Evolutionary conservation across 2,888 invertebrate genomes (phyloP), one percentile per base, ranked within the genome.

Genomic region (Galerucella calmariensis): DNA sequence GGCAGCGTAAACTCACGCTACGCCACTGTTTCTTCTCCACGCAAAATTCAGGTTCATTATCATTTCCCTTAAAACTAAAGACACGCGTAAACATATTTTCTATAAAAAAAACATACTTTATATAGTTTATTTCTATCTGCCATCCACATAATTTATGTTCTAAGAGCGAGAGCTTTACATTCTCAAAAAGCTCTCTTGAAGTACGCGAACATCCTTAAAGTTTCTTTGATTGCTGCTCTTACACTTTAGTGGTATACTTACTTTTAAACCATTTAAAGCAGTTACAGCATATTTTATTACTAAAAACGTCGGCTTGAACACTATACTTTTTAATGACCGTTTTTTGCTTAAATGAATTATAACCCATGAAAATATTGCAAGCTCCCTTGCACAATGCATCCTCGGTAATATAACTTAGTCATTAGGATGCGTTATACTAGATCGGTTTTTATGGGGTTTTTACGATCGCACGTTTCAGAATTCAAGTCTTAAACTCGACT

Each of bases 371-470:
- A 82, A 82, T 82, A 81, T 81, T 80, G 77, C 79, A 79, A 79
- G 78, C 79, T 79, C 79, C 79, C 71, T 72, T 78, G 81, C 80
- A 81, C 81, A 80, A 82, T 83, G 82, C 82, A 76, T 79, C 79
- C 69, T 67, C 70, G 80, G 83, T 82, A 84, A 82, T 83, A 83
- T 83, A 83, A 83, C 83, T 82, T 81, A 79, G 82, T 80, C 83
- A 83, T 83, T 84, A 83, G 82, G 82, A 82, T 82, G 83, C 81
- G 83, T 84, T 84, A 83, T 83, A 84, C 81, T 84, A 84, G 84
- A 84, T 84, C 83, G 84, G 82, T 81, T 84, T 84, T 84, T 84
- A 84, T 83, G 83, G 78, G 80, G 81, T 83, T 83, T 84, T 84
- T 84, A 84, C 83, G 84, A 84, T 79, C 78, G 77, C 75, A 80